Percentiles rank a stretch among this genome's conserved stretches.
Conservation (phyloP, 2,888 invertebrate genomes). For the Drosophila suboccidentalis region DNA sequence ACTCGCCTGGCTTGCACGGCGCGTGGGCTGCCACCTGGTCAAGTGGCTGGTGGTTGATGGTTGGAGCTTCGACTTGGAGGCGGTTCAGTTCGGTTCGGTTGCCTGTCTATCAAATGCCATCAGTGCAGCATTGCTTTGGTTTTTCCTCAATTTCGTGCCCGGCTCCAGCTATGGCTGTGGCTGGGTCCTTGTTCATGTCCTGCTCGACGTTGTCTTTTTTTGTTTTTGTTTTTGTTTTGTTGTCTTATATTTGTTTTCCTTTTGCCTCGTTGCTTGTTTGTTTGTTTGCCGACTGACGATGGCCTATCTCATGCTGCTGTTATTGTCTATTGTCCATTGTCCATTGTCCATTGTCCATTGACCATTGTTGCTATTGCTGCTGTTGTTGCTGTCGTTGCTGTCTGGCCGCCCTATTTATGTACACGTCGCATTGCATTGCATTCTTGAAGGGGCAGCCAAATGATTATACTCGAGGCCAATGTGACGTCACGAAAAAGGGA, state of each 20-base stretch:
- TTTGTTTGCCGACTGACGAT: conserved; percentile 48
- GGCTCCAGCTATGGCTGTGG: not conserved
- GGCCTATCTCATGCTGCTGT: conserved; percentile 30
- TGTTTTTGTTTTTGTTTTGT: conserved; percentile 22
- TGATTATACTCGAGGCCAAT: conserved; percentile 45
- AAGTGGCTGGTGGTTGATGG: conserved; percentile 25
- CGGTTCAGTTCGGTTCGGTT: conserved; percentile 6
- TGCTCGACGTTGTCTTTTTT: conserved; percentile 14
- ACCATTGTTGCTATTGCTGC: conserved; percentile 4
- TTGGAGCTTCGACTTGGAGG: conserved; percentile 16
- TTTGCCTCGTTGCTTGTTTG: conserved; percentile 49
- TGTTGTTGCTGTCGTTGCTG: conserved; percentile 21
- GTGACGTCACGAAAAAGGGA: conserved; percentile 30
- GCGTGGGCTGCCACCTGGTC: conserved; percentile 24
- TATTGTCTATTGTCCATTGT: conserved; percentile 2
- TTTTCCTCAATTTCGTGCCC: conserved; percentile 3
- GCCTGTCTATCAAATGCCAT: conserved; percentile 46
- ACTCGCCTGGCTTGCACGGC: conserved; percentile 15
- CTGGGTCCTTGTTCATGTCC: conserved; percentile 20
- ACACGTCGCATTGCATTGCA: conserved; percentile 66
- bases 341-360: too few relatives aligned
- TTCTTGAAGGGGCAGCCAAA: conserved; percentile 59
- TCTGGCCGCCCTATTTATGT: conserved; percentile 60
- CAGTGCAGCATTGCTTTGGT: conserved; percentile 29
- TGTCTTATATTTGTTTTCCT: conserved; percentile 51